Evolutionary conservation across 1,140 invertebrate genomes (phyloP).

Genomic region (Mylabris phalerata): DNA sequence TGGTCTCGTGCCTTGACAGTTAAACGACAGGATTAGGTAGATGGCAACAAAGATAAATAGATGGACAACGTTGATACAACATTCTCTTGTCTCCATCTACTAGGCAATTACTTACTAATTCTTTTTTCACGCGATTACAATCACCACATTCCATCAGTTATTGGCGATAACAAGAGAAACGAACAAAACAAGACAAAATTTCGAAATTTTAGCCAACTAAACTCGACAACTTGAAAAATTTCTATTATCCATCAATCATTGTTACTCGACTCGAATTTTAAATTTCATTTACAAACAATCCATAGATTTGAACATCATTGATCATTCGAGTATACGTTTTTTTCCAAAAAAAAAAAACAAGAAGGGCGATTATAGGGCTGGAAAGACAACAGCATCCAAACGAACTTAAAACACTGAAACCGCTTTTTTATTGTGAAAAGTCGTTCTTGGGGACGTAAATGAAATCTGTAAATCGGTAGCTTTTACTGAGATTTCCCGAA

Average conservation of each 20-base stretch:
- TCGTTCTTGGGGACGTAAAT: constrained; percentile 20
- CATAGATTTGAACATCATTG: too few relatives aligned
- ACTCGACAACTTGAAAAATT: too few relatives aligned
- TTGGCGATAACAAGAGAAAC: background rate
- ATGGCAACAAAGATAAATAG: constrained; percentile 10
- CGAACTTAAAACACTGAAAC: background rate
- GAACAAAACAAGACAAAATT: background rate
- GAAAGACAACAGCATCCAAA: too few relatives aligned
- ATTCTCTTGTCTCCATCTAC: constrained; percentile 12
- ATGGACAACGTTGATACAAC: constrained; percentile 13
- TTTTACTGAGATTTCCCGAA: constrained; percentile 33
- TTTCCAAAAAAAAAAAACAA: too few relatives aligned
- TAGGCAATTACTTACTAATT: constrained; percentile 15
- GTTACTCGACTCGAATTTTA: too few relatives aligned
- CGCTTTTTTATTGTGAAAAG: constrained; percentile 3
- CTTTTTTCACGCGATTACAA: constrained; percentile 6
- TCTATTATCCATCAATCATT: too few relatives aligned
- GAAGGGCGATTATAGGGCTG: too few relatives aligned
- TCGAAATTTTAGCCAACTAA: too few relatives aligned
- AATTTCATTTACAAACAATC: too few relatives aligned
- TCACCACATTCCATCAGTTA: constrained; percentile 9
- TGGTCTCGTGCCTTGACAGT: constrained; percentile 16
- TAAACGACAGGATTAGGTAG: constrained; percentile 14
- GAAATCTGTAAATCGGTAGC: constrained; percentile 33
- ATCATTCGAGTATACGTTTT: too few relatives aligned